phyloP scores from a whole-genome alignment of 2,797 vertebrate species.

The Chromobotia macracanthus region DNA sequence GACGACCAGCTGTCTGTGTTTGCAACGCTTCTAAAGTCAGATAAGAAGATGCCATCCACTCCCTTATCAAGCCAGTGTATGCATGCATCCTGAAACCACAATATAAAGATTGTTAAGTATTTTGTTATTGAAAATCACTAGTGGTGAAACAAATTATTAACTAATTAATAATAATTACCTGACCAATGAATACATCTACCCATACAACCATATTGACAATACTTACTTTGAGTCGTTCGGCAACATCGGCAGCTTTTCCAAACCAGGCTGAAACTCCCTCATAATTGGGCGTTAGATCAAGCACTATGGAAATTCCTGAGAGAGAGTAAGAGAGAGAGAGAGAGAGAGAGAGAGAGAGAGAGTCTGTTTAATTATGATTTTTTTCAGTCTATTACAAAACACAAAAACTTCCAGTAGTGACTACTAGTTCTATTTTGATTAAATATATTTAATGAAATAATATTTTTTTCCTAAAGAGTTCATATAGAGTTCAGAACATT shows the following conservation, averaged over 20 bases:
- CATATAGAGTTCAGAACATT: background rate
- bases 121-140: background rate
- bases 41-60: slow-evolving; percentile 82
- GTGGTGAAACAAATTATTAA: background rate
- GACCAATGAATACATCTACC: background rate
- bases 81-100: slow-evolving; percentile 59
- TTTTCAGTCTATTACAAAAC: background rate
- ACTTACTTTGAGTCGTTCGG: slow-evolving; percentile 68
- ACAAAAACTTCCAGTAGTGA: background rate
- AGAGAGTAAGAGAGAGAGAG: background rate
- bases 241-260: fast-evolving
- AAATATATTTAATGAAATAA: background rate
- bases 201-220: background rate
- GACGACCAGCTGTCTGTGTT: slow-evolving; percentile 36
- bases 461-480: background rate
- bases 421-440: background rate
- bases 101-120: background rate
- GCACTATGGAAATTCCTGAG: slow-evolving; percentile 82
- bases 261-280: slow-evolving; percentile 73
- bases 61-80: slow-evolving; percentile 77
- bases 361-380: slow-evolving; percentile 16
- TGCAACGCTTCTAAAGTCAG: slow-evolving; percentile 54
- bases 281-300: slow-evolving; percentile 88
- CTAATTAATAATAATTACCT: background rate
- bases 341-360: background rate